Evolutionary conservation across 2,113 vertebrate genomes (phyloP).

Genomic region (Thryonomys swinderianus): DNA sequence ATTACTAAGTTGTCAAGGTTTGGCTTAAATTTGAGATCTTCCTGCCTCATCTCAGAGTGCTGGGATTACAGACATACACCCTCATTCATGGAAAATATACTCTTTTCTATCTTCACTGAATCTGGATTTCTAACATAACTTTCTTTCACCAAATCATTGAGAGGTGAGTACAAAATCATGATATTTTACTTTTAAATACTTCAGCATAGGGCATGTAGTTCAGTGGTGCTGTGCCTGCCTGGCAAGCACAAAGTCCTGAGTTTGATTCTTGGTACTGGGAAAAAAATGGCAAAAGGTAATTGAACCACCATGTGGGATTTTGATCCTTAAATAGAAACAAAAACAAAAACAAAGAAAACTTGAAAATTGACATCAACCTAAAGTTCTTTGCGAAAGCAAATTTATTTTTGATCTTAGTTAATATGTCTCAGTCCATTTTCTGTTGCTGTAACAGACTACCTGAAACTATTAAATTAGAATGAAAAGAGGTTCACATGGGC

Average conservation of each 20-base stretch:
- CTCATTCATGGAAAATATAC: neutral
- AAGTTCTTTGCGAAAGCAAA: slow-evolving; percentile 35
- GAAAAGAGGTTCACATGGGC: no score
- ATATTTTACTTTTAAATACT: neutral
- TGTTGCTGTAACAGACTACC: neutral
- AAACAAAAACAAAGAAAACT: neutral
- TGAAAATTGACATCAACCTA: neutral
- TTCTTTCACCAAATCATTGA: neutral
- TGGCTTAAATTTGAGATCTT: neutral
- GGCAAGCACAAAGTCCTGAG: neutral
- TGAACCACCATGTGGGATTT: neutral
- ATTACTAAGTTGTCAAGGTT: neutral
- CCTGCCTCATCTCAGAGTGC: neutral
- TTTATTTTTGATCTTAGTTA: neutral
- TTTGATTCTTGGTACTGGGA: neutral
- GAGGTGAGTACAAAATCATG: neutral
- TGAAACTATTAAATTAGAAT: neutral
- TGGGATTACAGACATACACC: neutral
- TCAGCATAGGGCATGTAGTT: neutral
- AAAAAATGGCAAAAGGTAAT: neutral
- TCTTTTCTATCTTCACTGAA: neutral
- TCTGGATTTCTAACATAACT: neutral
- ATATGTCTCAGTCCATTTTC: neutral
- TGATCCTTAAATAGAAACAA: neutral
- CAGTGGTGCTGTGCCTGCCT: no score